A percentile compares a stretch with the other conserved stretches of the same genome.
Evolutionary conservation across 1,140 invertebrate species (phyloP).

Genomic region (Heliconius himera): DNA sequence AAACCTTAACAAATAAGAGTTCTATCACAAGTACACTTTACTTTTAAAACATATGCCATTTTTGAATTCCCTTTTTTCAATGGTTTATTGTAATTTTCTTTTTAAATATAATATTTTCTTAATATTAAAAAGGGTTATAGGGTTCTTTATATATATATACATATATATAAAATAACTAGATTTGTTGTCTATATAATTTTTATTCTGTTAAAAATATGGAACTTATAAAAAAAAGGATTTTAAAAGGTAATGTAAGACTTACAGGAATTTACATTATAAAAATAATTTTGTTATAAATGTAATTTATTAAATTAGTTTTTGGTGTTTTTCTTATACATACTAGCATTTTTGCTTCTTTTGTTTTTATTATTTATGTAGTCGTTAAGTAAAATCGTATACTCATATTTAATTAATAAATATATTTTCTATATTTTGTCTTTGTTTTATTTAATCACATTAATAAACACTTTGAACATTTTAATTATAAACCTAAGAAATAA

Average conservation of each 20-base stretch:
- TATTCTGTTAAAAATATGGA: background rate
- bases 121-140: background rate
- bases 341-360: background rate
- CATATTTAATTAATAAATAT: background rate
- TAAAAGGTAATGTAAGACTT: no score
- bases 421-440: conserved; percentile 2
- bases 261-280: no score
- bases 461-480: background rate
- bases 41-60: no score
- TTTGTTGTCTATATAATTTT: background rate
- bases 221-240: no score
- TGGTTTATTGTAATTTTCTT: background rate
- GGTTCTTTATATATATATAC: background rate
- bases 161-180: background rate
- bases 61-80: no score
- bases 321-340: background rate
- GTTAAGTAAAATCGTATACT: background rate
- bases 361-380: background rate
- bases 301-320: background rate
- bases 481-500: background rate
- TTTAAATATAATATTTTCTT: background rate
- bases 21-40: no score
- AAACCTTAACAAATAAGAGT: no score
- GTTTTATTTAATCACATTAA: background rate
- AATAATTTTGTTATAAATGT: background rate